These are phyloP conservation scores for Callimorpha dominula DNA, from an alignment of 2,888 invertebrate genomes.

Conservation along the genomic window DNA sequence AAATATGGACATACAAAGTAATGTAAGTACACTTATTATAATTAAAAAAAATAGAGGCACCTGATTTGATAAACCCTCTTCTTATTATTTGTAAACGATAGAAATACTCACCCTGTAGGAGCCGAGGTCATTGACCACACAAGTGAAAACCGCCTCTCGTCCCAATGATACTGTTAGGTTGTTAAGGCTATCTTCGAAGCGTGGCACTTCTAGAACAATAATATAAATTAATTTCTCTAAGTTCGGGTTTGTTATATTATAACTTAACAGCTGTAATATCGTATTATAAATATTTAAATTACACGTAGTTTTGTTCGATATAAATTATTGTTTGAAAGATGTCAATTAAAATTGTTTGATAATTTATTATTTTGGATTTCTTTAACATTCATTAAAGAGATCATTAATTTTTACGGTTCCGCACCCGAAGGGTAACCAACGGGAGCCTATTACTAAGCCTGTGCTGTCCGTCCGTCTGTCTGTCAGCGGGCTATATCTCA, in stretches of 20 bases:
- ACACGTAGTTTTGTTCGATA: too few relatives aligned
- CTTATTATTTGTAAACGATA: not conserved
- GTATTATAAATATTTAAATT: slow-evolving; percentile 9
- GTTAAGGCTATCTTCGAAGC: slow-evolving; percentile 92
- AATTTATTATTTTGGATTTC: too few relatives aligned
- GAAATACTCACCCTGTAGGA: slow-evolving; percentile 89
- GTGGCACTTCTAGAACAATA: slow-evolving; percentile 87
- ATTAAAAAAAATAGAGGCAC: not conserved
- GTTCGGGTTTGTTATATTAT: slow-evolving; percentile 24
- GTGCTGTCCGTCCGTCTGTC: too few relatives aligned
- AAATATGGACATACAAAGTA: too few relatives aligned
- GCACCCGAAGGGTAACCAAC: too few relatives aligned
- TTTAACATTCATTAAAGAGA: too few relatives aligned
- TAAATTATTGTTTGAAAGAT: not conserved
- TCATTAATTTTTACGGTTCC: too few relatives aligned
- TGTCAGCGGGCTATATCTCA: too few relatives aligned
- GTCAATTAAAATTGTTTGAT: not conserved
- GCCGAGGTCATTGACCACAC: slow-evolving; percentile 93
- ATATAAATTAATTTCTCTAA: slow-evolving; percentile 35
- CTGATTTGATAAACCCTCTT: not conserved
- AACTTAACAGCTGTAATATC: slow-evolving; percentile 21
- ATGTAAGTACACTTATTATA: too few relatives aligned
- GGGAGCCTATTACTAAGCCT: too few relatives aligned
- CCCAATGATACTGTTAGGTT: slow-evolving; percentile 94
- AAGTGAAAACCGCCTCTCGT: slow-evolving; percentile 93